These are phyloP conservation scores for Apostichopus californicus DNA, from an alignment of 35 echinoderm and acorn worm species.

Conservation along the genomic window DNA sequence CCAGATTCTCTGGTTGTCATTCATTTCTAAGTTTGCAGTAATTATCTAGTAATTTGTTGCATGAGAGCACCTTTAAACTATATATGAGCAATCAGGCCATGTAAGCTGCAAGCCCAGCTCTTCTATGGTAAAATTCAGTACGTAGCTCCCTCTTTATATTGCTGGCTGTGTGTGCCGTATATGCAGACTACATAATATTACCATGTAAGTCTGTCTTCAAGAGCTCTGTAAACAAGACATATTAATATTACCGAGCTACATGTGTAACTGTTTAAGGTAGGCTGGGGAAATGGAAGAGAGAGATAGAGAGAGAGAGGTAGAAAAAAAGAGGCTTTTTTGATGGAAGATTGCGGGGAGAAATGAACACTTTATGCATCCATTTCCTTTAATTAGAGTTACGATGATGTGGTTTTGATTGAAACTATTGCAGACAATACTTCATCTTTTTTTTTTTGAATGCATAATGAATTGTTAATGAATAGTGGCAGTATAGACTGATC, in stretches of 20 bases:
- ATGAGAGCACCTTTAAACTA: too few relatives aligned
- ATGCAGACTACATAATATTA: constrained; percentile 10
- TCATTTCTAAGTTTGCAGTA: too few relatives aligned
- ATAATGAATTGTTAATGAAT: constrained; percentile 29
- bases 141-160: too few relatives aligned
- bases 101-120: too few relatives aligned
- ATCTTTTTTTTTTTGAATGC: background rate
- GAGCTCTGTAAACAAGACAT: constrained; percentile 32
- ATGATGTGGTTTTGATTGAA: background rate
- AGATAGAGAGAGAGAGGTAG: background rate
- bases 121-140: too few relatives aligned
- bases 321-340: background rate
- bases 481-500: background rate
- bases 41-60: too few relatives aligned
- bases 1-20: too few relatives aligned
- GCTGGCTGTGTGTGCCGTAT: too few relatives aligned
- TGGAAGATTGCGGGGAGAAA: background rate
- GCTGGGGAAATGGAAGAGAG: background rate
- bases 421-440: background rate
- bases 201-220: background rate
- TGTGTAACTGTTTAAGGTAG: constrained; percentile 32
- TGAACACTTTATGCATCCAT: constrained; percentile 30
- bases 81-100: too few relatives aligned
- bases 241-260: constrained; percentile 41
- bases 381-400: constrained; percentile 12